phyloP scores from a whole-genome alignment of 2,888 invertebrate species.

The Leucophora obtusa region DNA sequence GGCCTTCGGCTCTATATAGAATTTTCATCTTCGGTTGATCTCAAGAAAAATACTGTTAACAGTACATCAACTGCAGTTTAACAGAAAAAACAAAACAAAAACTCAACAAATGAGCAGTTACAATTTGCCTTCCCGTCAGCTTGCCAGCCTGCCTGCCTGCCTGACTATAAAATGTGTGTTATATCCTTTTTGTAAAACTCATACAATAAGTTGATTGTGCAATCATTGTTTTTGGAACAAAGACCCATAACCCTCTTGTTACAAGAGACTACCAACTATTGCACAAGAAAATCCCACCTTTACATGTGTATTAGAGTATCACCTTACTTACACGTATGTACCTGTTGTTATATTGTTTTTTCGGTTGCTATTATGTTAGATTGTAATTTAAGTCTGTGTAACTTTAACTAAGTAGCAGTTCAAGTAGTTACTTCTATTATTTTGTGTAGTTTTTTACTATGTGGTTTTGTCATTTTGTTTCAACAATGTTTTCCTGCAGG shows the following conservation, averaged over 20 bases:
- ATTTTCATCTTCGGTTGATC: too few relatives aligned
- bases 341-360: conserved; percentile 16
- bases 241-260: neutral
- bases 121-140: conserved; percentile 25
- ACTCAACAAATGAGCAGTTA: conserved; percentile 1
- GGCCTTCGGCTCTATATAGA: too few relatives aligned
- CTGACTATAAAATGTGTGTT: conserved; percentile 7
- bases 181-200: neutral
- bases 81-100: neutral
- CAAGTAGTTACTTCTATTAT: conserved; percentile 35
- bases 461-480: conserved; percentile 46
- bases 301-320: neutral
- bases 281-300: neutral
- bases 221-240: neutral
- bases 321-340: neutral
- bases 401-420: conserved; percentile 36
- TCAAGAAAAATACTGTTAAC: neutral
- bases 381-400: conserved; percentile 1
- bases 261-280: neutral
- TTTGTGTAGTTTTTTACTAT: conserved; percentile 24
- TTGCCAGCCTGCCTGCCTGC: conserved; percentile 23
- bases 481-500: conserved; percentile 23
- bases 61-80: conserved; percentile 1
- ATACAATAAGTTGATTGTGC: neutral
- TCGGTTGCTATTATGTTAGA: conserved; percentile 15